Percentiles rank a stretch among this genome's conserved stretches.
Conservation (phyloP, 2,888 invertebrate genomes). For the Aquatica leii region DNA sequence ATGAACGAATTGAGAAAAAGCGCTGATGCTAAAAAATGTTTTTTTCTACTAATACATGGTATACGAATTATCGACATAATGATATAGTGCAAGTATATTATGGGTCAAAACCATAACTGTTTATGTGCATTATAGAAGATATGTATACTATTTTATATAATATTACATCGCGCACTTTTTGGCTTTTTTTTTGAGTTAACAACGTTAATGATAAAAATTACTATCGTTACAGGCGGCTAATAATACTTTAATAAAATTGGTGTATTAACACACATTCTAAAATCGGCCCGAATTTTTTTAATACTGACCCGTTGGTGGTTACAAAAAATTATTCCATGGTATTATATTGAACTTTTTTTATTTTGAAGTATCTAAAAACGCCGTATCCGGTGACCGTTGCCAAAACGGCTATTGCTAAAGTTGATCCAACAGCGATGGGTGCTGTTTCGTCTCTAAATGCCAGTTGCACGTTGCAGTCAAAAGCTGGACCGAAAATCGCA, state of each 20-base stretch:
- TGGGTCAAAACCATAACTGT: not conserved
- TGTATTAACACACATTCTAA: not conserved
- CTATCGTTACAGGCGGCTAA: too few relatives aligned
- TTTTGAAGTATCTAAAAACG: constrained; percentile 84
- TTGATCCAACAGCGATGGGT: constrained; percentile 83
- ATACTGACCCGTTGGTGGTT: not conserved
- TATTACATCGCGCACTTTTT: not conserved
- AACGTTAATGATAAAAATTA: too few relatives aligned
- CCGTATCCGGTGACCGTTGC: constrained; percentile 86
- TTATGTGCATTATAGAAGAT: not conserved
- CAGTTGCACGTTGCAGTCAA: constrained; percentile 69
- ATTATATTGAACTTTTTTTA: constrained; percentile 91
- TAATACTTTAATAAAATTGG: not conserved
- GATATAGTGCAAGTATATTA: constrained; percentile 6
- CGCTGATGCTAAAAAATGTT: too few relatives aligned
- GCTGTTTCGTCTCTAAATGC: constrained; percentile 81
- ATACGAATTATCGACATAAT: too few relatives aligned
- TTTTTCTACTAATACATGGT: too few relatives aligned
- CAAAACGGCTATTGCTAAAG: constrained; percentile 82
- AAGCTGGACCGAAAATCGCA: constrained; percentile 73
- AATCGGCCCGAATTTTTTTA: not conserved
- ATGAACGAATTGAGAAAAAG: too few relatives aligned
- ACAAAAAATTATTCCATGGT: constrained; percentile 78
- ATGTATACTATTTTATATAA: not conserved
- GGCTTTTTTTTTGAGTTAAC: not conserved